Percentiles rank a stretch among this genome's conserved stretches.
Evolutionary conservation across 2,888 invertebrate genomes (phyloP).

Genomic region (Archips xylosteana): DNA sequence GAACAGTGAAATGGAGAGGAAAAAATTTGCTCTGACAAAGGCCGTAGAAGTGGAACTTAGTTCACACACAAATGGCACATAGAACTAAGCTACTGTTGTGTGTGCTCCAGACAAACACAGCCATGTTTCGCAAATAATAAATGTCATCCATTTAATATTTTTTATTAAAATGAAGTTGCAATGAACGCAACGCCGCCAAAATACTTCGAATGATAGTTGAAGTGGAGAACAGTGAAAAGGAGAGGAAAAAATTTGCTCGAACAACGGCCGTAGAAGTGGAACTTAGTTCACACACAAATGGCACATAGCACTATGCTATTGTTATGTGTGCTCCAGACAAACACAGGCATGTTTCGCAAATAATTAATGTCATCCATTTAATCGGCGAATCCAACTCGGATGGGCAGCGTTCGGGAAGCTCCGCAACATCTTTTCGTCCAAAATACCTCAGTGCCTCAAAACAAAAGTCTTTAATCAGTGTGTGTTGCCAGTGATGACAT

Average conservation of each 20-base stretch:
- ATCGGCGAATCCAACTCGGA: no score
- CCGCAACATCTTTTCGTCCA: no score
- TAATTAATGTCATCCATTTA: no score
- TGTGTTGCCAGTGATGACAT: no score
- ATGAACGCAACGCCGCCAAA: no score
- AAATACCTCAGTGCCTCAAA: neutral
- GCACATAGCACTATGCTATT: conserved; percentile 47
- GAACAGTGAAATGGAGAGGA: neutral
- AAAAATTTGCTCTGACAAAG: neutral
- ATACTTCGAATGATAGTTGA: neutral
- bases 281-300: neutral
- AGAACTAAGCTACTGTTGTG: conserved; percentile 47
- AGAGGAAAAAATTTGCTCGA: neutral
- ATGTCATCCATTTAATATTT: no score
- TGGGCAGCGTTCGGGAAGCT: no score
- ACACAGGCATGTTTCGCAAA: conserved; percentile 18
- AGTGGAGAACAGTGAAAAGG: neutral
- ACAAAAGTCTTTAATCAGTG: no score
- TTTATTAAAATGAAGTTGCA: no score
- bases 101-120: conserved; percentile 33
- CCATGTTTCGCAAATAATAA: neutral
- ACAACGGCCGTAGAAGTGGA: neutral
- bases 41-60: neutral
- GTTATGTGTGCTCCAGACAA: conserved; percentile 27
- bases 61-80: neutral